Base-by-base conservation (phyloP, 2,113 vertebrate genomes). In the Rhombomys opimus region DNA sequence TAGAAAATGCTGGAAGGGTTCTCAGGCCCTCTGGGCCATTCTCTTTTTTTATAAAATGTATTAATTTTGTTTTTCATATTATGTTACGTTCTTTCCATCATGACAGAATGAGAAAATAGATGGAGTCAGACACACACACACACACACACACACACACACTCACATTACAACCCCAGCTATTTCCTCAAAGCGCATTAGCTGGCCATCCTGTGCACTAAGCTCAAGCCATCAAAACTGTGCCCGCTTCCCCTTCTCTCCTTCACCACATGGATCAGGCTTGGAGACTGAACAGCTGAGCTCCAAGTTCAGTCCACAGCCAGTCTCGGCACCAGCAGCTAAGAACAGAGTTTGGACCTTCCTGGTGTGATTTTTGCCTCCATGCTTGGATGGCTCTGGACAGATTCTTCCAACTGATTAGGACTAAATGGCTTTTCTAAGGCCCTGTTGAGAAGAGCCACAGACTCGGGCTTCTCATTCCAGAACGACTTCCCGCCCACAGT, bases 341-440 rank as follows among this genome's bases (percentile, higher is more conserved):
- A 94, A 23, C 35, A 76, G 70, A 87, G 73, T 95, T 13, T 2
- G 61, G 61, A 77, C 27, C n/a, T 94, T 86, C 72, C 81, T 86
- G 38, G 15, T 13, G 30, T n/a, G 73, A 4, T 85, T 95, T 75
- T 80, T 70, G 52, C 8, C 50, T 93, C 35, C 8, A 46, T 32
- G 89, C 87, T 95, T 94, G 63, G 38, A 3, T 77, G 90, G 41
- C 93, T 94, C 78, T 41, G 80, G 78, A 80, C 2, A 2, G 57
- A 90, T 90, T 95, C 87, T 92, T 88, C 85, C 52, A 35, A 15
- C 2, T 72, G 89, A 67, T 95, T 85, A 77, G 80, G 65, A 82
- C 88, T 81, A 76, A 41, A 68, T 41, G 86, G 41, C 46, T 94
- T 96, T 95, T 57, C 97, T 38, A 61, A 90, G 52, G 70, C 52